A percentile compares a stretch with the other conserved stretches of the same genome.
Conservation (phyloP, 2,113 vertebrate genomes). For the Cisticola juncidis region DNA sequence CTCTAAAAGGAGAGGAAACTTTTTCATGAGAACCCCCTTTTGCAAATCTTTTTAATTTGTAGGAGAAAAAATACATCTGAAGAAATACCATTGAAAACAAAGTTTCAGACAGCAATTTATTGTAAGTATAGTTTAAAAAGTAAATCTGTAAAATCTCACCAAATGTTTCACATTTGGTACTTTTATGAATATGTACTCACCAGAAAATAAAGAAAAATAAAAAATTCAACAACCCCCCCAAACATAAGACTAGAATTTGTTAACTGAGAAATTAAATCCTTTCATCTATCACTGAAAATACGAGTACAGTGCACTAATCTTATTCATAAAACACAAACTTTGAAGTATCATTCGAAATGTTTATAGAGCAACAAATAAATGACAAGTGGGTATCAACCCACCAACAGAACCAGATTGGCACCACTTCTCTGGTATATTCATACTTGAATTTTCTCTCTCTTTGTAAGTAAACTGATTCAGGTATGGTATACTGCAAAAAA, state of each 20-base stretch:
- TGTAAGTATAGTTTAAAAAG: background rate
- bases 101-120: background rate
- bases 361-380: background rate
- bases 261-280: background rate
- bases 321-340: background rate
- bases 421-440: background rate
- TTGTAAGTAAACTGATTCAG: background rate
- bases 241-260: background rate
- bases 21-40: background rate
- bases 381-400: background rate
- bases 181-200: background rate
- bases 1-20: background rate
- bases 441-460: background rate
- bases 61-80: slow-evolving; percentile 15
- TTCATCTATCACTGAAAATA: background rate
- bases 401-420: background rate
- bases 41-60: background rate
- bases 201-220: background rate
- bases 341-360: background rate
- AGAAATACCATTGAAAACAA: slow-evolving; percentile 41
- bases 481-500: background rate
- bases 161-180: background rate
- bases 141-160: background rate
- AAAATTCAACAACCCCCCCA: background rate
- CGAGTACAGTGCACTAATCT: background rate